These are phyloP conservation scores for Brevipalpus yothersi DNA, from an alignment of 1,140 invertebrate genomes.

Conservation along the genomic window DNA sequence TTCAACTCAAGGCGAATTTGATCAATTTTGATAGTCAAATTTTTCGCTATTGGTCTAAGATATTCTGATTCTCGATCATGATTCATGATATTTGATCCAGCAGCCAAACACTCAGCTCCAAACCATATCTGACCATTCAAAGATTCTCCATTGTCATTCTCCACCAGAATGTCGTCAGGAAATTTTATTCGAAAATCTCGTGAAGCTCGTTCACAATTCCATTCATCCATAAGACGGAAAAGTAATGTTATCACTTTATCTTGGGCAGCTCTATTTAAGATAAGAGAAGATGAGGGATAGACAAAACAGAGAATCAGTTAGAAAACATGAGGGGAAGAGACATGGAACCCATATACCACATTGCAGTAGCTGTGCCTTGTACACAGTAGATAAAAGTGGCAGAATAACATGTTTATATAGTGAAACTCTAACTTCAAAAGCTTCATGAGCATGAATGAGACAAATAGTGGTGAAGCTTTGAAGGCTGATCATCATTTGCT, in stretches of 20 bases:
- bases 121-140: constrained; percentile 96
- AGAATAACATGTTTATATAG: no score
- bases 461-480: no score
- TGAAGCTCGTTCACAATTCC: constrained; percentile 29
- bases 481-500: no score
- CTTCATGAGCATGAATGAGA: no score
- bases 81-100: constrained; percentile 81
- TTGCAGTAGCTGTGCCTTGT: no score
- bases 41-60: constrained; percentile 88
- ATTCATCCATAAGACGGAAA: constrained; percentile 11
- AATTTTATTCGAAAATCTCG: constrained; percentile 95
- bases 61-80: constrained; percentile 73
- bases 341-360: no score
- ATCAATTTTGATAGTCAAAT: constrained; percentile 77
- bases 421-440: no score
- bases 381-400: no score
- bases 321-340: neutral
- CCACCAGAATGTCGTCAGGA: constrained; percentile 94
- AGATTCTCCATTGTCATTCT: constrained; percentile 31
- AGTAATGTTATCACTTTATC: constrained; percentile 15
- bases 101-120: constrained; percentile 76
- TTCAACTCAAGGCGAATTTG: constrained; percentile 64
- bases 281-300: neutral
- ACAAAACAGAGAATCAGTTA: neutral
- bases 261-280: constrained; percentile 12